These are phyloP conservation scores for Tautogolabrus adspersus DNA, from an alignment of 2,113 vertebrate species.

Conservation along the genomic window DNA sequence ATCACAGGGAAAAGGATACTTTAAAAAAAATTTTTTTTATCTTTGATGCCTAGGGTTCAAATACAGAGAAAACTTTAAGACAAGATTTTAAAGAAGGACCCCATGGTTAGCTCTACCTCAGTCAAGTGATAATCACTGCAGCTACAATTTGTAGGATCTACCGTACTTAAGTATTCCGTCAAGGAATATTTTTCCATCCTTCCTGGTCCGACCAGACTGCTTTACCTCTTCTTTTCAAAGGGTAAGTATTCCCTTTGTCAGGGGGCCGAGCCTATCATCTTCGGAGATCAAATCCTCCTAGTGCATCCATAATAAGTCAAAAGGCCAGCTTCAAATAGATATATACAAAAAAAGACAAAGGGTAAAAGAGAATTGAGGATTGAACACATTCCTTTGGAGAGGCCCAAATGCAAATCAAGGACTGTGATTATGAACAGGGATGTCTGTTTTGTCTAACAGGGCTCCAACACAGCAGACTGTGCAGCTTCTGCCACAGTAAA, in stretches of 20 bases:
- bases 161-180: constrained; percentile 55
- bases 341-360: constrained; percentile 47
- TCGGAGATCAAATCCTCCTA: constrained; percentile 59
- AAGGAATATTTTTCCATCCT: constrained; percentile 44
- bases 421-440: constrained; percentile 21
- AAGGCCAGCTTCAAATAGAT: constrained; percentile 58
- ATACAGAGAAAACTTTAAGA: constrained; percentile 18
- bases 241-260: constrained; percentile 74
- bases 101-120: constrained; percentile 13
- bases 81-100: constrained; percentile 31
- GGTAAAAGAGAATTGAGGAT: constrained; percentile 60
- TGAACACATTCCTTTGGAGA: constrained; percentile 20
- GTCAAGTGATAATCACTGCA: constrained; percentile 44
- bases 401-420: constrained; percentile 32
- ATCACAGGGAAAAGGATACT: background rate
- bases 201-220: constrained; percentile 33
- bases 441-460: constrained; percentile 52
- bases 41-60: background rate
- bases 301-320: constrained; percentile 67
- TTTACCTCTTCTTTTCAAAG: constrained; percentile 75
- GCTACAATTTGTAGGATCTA: constrained; percentile 44
- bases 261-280: constrained; percentile 47
- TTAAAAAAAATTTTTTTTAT: constrained; percentile 1
- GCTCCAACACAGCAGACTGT: constrained; percentile 44
- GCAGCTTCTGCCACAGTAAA: constrained; percentile 47